Conservation (phyloP, 2,113 vertebrate species). For the Maccullochella peelii region DNA sequence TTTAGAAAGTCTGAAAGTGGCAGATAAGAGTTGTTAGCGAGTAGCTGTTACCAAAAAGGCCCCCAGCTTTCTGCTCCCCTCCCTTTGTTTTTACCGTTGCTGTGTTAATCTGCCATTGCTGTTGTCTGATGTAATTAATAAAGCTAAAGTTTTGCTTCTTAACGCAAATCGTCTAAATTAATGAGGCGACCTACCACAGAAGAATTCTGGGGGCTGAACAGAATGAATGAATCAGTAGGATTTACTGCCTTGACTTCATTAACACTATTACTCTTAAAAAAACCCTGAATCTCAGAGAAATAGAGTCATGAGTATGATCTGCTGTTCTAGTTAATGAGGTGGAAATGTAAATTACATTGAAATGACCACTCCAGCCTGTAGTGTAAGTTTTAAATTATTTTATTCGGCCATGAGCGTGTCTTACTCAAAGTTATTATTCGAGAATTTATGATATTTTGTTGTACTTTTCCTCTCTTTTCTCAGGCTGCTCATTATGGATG, state of each 20-base stretch:
- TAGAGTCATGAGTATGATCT: not conserved
- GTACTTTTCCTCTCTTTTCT: constrained; percentile 45
- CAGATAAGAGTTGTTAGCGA: constrained; percentile 19
- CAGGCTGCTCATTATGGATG: constrained; percentile 99
- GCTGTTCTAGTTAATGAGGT: constrained; percentile 21
- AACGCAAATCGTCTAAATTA: constrained; percentile 9
- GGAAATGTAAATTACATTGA: constrained; percentile 16
- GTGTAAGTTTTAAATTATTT: not conserved
- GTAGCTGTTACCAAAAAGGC: constrained; percentile 7
- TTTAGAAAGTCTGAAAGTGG: constrained; percentile 8
- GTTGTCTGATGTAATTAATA: constrained; percentile 15
- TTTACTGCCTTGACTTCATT: constrained; percentile 37
- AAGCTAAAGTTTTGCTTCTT: constrained; percentile 12
- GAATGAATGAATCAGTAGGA: constrained; percentile 41
- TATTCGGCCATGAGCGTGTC: not conserved
- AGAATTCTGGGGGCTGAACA: not conserved
- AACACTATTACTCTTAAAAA: constrained; percentile 21
- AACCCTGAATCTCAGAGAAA: constrained; percentile 1
- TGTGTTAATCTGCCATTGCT: not conserved
- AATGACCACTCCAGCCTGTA: not conserved
- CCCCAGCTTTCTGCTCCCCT: not conserved
- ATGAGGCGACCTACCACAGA: not conserved
- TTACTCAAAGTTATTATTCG: constrained; percentile 4
- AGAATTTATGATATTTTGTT: not conserved
- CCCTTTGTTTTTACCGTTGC: not conserved